Base-by-base conservation (phyloP, 2,888 invertebrate genomes). In the Salticus scenicus region DNA sequence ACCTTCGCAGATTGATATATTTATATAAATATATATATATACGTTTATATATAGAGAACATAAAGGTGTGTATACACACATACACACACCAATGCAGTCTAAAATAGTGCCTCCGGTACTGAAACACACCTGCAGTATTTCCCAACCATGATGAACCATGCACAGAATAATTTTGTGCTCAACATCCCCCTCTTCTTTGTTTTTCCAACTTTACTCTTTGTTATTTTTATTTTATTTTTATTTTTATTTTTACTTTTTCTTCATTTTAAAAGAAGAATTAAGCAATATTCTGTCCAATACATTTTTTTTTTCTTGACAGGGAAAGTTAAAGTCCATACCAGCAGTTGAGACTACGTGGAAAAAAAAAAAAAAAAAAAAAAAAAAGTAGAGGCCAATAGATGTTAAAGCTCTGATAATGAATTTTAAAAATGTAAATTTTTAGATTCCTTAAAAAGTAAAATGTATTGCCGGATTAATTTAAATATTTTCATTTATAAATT, bases 81-180 rank as follows among this genome's bases (percentile, higher is more conserved):
- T 64, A 77, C 47, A n/a, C 33, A 28, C 57, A 42, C 28, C 17
- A 12, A 51, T 41, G 30, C n/a, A n/a, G n/a, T n/a, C n/a, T n/a
- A n/a, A n/a, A n/a, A n/a, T n/a, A n/a, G 42, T 69, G 28, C 69
- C 67, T 30, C 37, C 24, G 67, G 28, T 37, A 33, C 24, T 51
- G 51, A 47, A 47, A 37, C 14, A 42, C 82, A 83, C 66, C 83
- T 83, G 76, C 76, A 63, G 20, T 41, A 33, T 63, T 81, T 77
- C 83, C 66, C 76, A 77, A 51, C 47, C 67, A 76, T 83, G 83
- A 83, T 83, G 83, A 83, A 72, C 83, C 76, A 76, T 74, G 77
- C 76, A 76, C 76, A 76, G 69, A 76, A 77, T 76, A 76, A 83
- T 72, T 76, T 81, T 66, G 69, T 69, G 47, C 74, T 37, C 30